Percentiles rank a stretch among this genome's conserved stretches.
Conservation (phyloP, 2,797 vertebrate species). For the Perdix hodgsoniae region DNA sequence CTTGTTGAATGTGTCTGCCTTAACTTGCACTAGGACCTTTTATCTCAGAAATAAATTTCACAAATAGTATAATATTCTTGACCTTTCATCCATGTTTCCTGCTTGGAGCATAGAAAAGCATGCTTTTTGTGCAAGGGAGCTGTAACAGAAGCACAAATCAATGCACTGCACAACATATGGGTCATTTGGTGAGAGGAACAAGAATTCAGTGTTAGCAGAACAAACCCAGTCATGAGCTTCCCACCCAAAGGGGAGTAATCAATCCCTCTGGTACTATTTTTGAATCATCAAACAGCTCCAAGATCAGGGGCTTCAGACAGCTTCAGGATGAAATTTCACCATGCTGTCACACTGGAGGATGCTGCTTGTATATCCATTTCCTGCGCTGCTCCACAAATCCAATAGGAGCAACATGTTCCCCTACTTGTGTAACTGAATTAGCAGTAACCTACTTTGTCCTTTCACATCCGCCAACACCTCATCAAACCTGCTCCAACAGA, state of each 20-base stretch:
- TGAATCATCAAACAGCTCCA: constrained; percentile 8
- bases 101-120: neutral
- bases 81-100: neutral
- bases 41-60: constrained; percentile 2
- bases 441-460: neutral
- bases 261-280: constrained; percentile 54
- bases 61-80: neutral
- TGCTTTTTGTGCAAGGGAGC: neutral
- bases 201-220: constrained; percentile 7
- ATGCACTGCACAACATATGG: neutral
- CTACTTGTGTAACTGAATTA: neutral
- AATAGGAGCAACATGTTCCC: neutral
- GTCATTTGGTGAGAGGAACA: constrained; percentile 10
- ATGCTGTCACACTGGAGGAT: constrained; percentile 8
- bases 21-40: constrained; percentile 3
- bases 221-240: neutral
- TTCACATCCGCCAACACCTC: neutral
- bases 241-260: constrained; percentile 16
- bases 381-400: constrained; percentile 1
- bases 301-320: constrained; percentile 23
- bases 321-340: constrained; percentile 60
- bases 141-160: constrained; percentile 45
- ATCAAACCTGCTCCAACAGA: neutral
- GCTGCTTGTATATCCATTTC: neutral
- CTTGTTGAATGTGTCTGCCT: neutral